phyloP scores from a whole-genome alignment of 1,140 invertebrate species.

The Psix sp. region DNA sequence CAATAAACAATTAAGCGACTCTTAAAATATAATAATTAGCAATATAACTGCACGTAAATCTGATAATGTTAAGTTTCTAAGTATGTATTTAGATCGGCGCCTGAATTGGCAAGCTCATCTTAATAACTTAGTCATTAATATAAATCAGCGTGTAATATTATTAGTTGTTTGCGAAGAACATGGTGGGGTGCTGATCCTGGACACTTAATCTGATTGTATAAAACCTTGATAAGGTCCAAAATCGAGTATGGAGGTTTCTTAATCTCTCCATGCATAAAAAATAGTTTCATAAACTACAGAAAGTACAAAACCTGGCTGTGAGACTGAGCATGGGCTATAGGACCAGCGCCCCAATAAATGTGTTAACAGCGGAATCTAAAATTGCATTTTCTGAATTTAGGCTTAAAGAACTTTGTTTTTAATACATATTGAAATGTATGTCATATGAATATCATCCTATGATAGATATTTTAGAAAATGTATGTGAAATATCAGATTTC shows the following conservation, averaged over 20 bases:
- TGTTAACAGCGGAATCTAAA: constrained; percentile 16
- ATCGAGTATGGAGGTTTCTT: constrained; percentile 29
- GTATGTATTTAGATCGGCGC: constrained; percentile 14
- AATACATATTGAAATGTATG: constrained; percentile 12
- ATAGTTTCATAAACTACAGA: constrained; percentile 15
- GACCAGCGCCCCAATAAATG: constrained; percentile 6
- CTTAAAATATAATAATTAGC: too few species aligned
- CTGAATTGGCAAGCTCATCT: constrained; percentile 28
- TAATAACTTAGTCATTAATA: constrained; percentile 2
- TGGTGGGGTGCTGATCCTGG: constrained; percentile 28
- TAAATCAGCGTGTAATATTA: constrained; percentile 3
- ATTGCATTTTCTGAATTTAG: neutral
- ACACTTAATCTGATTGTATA: constrained; percentile 6
- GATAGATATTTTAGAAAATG: neutral
- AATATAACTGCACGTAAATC: too few species aligned
- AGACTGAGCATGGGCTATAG: neutral
- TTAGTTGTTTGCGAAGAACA: constrained; percentile 17
- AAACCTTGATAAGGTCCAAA: constrained; percentile 12
- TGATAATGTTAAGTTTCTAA: constrained; percentile 18
- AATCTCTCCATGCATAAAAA: constrained; percentile 4
- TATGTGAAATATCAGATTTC: neutral
- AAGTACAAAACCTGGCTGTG: constrained; percentile 16
- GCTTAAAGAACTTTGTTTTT: constrained; percentile 4
- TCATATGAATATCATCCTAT: neutral
- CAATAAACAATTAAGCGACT: too few species aligned